Base-by-base conservation (phyloP, 2,113 vertebrate genomes). In the Pampusana beccarii region DNA sequence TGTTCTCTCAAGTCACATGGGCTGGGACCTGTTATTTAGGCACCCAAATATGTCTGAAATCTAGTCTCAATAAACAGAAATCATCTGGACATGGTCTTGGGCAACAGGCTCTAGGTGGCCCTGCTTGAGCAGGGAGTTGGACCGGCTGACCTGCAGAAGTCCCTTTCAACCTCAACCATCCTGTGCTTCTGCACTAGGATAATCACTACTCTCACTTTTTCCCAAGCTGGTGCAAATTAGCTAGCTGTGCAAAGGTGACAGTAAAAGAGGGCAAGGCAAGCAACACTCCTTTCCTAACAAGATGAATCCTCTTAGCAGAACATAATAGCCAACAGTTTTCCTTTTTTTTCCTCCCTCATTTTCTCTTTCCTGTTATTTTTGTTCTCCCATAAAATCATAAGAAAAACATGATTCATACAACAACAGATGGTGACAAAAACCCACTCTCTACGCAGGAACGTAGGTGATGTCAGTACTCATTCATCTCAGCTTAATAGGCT, bases 341-440 rank as follows among this genome's bases (percentile, higher is more conserved):
- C 17, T 29, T 64, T 67, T 78, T 61, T 61, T 36, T n/a, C 8
- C 3, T 18, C 25, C 9, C 3, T 18, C 25, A 48, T 88, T 83
- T 86, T 74, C 34, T 86, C 24, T 61, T 86, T 74, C 64, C 65
- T 64, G 86, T 74, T 88, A 86, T 66, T 93, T 94, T 91, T 92
- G 71, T 81, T 90, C 61, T 74, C 21, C 23, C 48, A 75, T 53
- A 82, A 94, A 87, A 81, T 87, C 66, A 61, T 42, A 94, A 70
- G 81, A 42, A 93, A 96, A 90, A 70, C 36, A 88, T 91, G 90
- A 96, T 75, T 97, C 95, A 88, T 85, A 50, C 28, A 78, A 69
- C 44, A 95, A 87, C 91, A 97, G 93, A 96, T 93, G 85, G 93
- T 96, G 78, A 92, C 58, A 95, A 88, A 93, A 90, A 3, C 25